These are phyloP conservation scores for Oligia strigilis DNA, from an alignment of 2,888 invertebrate species.

Conservation along the genomic window DNA sequence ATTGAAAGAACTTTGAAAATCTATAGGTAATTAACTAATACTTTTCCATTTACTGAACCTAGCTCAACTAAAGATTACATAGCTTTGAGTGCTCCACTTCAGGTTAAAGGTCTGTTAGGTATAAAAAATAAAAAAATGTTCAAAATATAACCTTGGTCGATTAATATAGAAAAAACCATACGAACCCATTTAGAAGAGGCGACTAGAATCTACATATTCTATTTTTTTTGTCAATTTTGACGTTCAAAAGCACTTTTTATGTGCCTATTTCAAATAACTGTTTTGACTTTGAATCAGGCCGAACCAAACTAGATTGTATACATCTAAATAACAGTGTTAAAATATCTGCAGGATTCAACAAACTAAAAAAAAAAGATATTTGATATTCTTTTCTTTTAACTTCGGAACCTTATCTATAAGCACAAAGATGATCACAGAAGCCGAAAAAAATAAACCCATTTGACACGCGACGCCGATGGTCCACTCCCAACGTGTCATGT, in stretches of 20 bases:
- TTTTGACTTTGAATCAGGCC: background rate
- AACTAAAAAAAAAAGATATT: too few relatives aligned
- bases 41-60: background rate
- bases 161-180: background rate
- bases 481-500: constrained; percentile 41
- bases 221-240: too few relatives aligned
- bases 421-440: background rate
- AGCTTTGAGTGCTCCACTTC: background rate
- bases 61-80: too few relatives aligned
- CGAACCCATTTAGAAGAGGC: too few relatives aligned
- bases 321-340: background rate
- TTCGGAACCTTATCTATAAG: background rate
- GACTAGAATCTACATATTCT: too few relatives aligned
- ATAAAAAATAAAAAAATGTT: background rate
- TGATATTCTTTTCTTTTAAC: background rate
- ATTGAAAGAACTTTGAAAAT: background rate
- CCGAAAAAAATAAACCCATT: background rate
- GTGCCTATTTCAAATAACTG: too few relatives aligned
- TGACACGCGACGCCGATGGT: background rate
- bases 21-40: too few relatives aligned
- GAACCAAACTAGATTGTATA: background rate
- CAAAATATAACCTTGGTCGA: background rate
- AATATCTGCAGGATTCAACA: background rate
- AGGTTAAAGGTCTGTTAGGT: background rate
- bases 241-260: too few relatives aligned